Evolutionary conservation across 2,797 vertebrate genomes (phyloP).

Genomic region (Sebastes trivittatus): DNA sequence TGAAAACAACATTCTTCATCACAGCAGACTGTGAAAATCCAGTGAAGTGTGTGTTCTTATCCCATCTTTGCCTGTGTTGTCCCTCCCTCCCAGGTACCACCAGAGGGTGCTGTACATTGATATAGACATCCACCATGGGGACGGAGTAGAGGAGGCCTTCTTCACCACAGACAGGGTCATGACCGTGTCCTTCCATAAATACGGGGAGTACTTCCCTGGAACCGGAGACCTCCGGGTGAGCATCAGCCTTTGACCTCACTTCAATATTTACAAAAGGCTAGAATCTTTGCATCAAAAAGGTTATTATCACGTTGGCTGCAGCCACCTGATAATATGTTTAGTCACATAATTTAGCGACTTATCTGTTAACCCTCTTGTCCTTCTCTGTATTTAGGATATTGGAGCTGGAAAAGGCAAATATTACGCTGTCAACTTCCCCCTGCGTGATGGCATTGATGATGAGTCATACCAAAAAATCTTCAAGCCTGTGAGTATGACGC

Average conservation of each 20-base stretch:
- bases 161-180: conserved; percentile 94
- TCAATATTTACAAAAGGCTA: not conserved
- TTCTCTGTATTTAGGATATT: conserved; percentile 84
- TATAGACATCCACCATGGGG: conserved; percentile 94
- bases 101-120: conserved; percentile 95
- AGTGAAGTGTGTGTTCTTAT: not conserved
- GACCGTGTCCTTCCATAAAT: conserved; percentile 90
- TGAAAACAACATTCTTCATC: not conserved
- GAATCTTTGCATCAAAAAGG: not conserved
- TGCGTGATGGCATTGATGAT: conserved; percentile 93
- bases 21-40: not conserved
- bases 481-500: conserved; percentile 87
- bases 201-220: conserved; percentile 93
- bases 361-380: no score
- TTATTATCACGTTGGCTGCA: not conserved
- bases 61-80: not conserved
- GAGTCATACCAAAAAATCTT: conserved; percentile 93
- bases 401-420: conserved; percentile 96
- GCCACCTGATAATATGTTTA: no score
- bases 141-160: conserved; percentile 94
- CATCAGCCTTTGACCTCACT: not conserved
- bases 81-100: conserved; percentile 84
- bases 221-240: conserved; percentile 93
- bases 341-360: no score
- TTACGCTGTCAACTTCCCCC: conserved; percentile 94